Base-by-base conservation (phyloP, 1,140 invertebrate genomes). In the Artemia franciscana region DNA sequence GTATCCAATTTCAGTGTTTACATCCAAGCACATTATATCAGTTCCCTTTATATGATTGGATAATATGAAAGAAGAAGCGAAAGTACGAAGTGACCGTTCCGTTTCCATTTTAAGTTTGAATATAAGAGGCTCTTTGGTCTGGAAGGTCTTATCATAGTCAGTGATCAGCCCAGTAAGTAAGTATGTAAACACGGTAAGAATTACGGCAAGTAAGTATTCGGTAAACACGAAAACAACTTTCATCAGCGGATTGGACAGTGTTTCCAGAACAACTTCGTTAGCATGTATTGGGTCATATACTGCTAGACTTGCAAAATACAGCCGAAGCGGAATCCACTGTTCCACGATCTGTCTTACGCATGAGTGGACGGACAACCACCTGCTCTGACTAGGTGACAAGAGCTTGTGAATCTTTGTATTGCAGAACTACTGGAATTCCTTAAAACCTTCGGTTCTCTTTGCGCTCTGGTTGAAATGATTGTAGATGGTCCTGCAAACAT, bases 381-480 rank as follows among this genome's bases (percentile, higher is more conserved):
- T 65, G 27, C 39, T 67, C 5, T 9, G 9, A 51, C 66, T 63
- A 24, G 68, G 68, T 25, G 61, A 62, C 0, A 73, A 39, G 57
- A 73, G 72, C 67, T 72, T 72, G 62, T 73, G 70, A 57, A 66
- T 67, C 51, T 67, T 67, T 3, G 67, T 59, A 26, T 67, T 26
- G 65, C 71, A 71, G 67, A 70, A 69, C 28, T 66, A 24, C 64
- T 73, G 71, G 65, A 73, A 71, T 60, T 72, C 68, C 66, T 68
- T 58, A 21, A 72, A 68, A 64, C 65, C 67, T 26, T 67, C 30
- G 66, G 68, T 66, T n/a, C 70, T 61, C 26, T 60, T 59, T 57
- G 61, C 61, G 62, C 70, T 73, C 24, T 68, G 63, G 60, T 64
- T 70, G 62, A 73, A 73, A 65, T 73, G 68, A 21, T 66, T 59